Percentiles rank a stretch among this genome's conserved stretches.
These are phyloP conservation scores for Nesoenas mayeri DNA, from an alignment of 2,113 vertebrate genomes.

Conservation along the genomic window DNA sequence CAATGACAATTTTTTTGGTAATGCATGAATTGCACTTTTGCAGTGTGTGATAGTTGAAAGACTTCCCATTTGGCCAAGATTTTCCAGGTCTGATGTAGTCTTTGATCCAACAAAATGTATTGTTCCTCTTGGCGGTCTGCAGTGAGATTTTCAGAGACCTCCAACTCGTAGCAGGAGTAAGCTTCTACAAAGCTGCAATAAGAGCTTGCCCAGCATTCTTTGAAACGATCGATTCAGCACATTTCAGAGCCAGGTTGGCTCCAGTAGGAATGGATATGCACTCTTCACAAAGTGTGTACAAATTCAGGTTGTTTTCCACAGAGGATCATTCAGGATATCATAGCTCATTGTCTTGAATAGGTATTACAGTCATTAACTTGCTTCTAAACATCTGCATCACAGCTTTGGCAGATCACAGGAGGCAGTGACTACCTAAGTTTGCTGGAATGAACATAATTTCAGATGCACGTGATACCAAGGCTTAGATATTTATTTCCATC, in stretches of 20 bases:
- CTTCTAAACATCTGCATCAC: background rate
- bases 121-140: background rate
- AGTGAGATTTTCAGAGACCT: background rate
- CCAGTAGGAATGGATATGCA: background rate
- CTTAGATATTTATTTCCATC: background rate
- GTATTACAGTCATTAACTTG: background rate
- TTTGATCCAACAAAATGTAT: background rate
- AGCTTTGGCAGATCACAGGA: background rate
- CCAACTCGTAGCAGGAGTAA: fast-evolving
- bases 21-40: background rate
- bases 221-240: background rate
- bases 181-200: background rate
- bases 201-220: background rate
- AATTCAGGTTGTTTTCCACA: background rate
- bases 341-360: background rate
- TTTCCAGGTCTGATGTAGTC: background rate
- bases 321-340: background rate
- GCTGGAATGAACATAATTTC: background rate
- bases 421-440: background rate
- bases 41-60: background rate
- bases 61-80: background rate
- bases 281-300: background rate
- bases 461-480: background rate
- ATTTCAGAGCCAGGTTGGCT: background rate
- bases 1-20: background rate